Evolutionary conservation across 2,113 vertebrate species (phyloP), one percentile per base, ranked within the genome.

Genomic region (Stomatorhinus ivindoensis): DNA sequence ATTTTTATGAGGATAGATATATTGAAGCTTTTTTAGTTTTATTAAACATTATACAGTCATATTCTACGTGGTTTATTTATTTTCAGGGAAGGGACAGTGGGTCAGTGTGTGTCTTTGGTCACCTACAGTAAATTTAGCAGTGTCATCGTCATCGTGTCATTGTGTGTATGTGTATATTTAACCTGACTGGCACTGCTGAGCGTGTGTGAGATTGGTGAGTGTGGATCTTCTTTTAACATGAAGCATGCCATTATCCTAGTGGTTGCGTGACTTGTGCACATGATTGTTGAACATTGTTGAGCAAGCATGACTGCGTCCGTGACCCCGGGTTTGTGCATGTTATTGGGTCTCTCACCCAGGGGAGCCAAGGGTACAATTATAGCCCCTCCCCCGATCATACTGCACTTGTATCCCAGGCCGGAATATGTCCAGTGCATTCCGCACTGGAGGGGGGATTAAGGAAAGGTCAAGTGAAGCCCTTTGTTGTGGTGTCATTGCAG

Each of bases 1-100:
- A 93, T 88, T 84, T 88, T 58, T 53, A 48, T 3, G 9, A 90
- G 90, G 87, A 91, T 89, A 86, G 89, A 50, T 80, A 1, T 31
- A 86, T 86, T 39, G 17, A 47, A 65, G n/a, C 39, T 17, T 46
- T 76, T 27, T 2, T 31, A 4, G 13, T 44, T 17, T 88, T 55
- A 39, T 19, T 51, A 11, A 53, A 87, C 46, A 27, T 87, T 35
- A 19, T 87, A 35, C 4, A n/a, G 73, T 35, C 24, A 76, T 35
- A 39, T 15, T 73, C 10, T 35, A 15, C 0, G 3, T 27, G 65
- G 65, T 73, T 76, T 39, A 76, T 35, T 17, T 76, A 19, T 76
- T 76, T 6, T 76, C 11, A 76, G 31, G 10, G 39, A 6, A 15
- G 69, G 69, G 31, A 39, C 73, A 39, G 9, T 44, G 82, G 42